Base-by-base conservation (phyloP, 2,113 vertebrate species). In the Microcebus murinus region DNA sequence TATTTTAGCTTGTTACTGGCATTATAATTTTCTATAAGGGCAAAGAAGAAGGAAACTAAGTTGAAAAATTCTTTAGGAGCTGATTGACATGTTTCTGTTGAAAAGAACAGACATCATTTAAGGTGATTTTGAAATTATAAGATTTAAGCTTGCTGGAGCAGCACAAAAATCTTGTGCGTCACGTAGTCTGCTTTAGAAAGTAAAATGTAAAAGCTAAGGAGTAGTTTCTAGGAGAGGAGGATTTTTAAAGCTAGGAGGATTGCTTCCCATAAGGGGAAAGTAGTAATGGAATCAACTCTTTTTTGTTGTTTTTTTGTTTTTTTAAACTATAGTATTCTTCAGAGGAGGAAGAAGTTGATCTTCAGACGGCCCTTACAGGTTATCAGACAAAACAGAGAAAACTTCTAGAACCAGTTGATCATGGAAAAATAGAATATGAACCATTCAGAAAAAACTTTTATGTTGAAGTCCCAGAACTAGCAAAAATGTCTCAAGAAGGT, bases 301-400 rank as follows among this genome's bases (percentile, higher is more conserved):
- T 27, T 52, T 87, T 92, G 48, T 87, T 92, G 17, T 29, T 50
- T 61, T 68, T 91, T 84, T n/a, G 50, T 61, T 63, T 91, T 84
- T 90, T 48, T 70, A 36, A 97, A 98, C 42, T 95, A 0, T 93
- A 99, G 99, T 99, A 99, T 98, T 99, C 99, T 1, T 99, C 99
- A 96, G 99, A 99, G 96, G 99, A 99, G 79, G 99, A 99, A 96
- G 99, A 99, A 89, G 99, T 99, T 94, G 99, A 99, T 98, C 99
- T 99, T 96, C 99, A 99, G 98, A 99, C 99, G 0, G 99, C 99
- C 65, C 98, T 99, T 65, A 99, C 99, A 14, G 99, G 99, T 68
- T 99, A 99, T 88, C 99, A 99, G 98, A 99, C 99, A 87, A 99
- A 99, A 98, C 99, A 99, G 98, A 99, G 99, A 97, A 99, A 99